These are phyloP conservation scores for Leptopilina syphax DNA, from an alignment of 2,888 invertebrate species.

Conservation along the genomic window DNA sequence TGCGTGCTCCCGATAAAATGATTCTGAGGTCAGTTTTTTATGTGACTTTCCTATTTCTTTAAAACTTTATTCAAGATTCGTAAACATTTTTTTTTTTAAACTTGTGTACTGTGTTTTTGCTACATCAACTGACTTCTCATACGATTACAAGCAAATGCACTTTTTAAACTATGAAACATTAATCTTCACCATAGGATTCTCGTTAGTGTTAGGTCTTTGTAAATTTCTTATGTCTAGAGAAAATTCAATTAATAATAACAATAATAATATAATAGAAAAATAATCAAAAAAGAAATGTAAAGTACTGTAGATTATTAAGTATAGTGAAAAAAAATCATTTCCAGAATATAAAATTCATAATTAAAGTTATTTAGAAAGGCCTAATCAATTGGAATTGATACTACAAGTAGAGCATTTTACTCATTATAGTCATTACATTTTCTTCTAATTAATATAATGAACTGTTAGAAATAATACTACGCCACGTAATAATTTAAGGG, in stretches of 20 bases:
- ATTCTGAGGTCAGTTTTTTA: constrained; percentile 76
- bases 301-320: not conserved
- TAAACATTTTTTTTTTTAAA: constrained; percentile 20
- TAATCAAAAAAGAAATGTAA: not conserved
- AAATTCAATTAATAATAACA: too few relatives aligned
- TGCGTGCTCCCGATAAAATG: constrained; percentile 58
- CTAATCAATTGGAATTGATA: constrained; percentile 29
- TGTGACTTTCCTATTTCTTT: constrained; percentile 75
- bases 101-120: constrained; percentile 29
- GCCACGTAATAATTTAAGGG: not conserved
- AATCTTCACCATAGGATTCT: constrained; percentile 27
- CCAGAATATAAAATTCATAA: not conserved
- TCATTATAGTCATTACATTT: constrained; percentile 33
- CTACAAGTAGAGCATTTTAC: constrained; percentile 27
- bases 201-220: constrained; percentile 23
- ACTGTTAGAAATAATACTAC: constrained; percentile 16
- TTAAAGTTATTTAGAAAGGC: constrained; percentile 35
- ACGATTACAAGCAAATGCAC: constrained; percentile 31
- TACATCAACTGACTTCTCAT: constrained; percentile 31
- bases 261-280: not conserved
- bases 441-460: constrained; percentile 17
- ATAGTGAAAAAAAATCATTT: not conserved
- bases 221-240: constrained; percentile 8
- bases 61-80: constrained; percentile 57
- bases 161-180: constrained; percentile 21